Base-by-base conservation (phyloP, 1,140 invertebrate species). In the Neomicropteryx cornuta region DNA sequence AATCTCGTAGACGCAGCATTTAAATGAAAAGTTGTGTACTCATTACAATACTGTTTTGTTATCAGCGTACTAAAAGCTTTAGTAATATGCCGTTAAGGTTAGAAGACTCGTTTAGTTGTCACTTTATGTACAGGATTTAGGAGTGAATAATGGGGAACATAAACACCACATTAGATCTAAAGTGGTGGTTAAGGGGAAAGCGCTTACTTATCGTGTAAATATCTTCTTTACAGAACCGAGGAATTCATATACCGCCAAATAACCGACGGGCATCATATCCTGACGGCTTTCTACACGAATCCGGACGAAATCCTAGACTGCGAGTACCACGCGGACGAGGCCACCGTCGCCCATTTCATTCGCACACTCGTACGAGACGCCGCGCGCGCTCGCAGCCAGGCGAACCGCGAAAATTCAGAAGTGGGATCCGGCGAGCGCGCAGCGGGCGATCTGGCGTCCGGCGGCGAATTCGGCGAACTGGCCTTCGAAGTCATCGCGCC, bases 281-380 rank as follows among this genome's bases (percentile, higher is more conserved):
- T 83, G 6, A 78, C 81, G 55, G 51, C 80, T 10, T 80, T 83
- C 37, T 80, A 78, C 65, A 63, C 72, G 13, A 62, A 63, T 37
- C 60, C 66, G 24, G 63, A 67, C 42, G 55, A 60, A 18, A 55
- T 82, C 5, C 61, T 71, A 47, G 78, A 82, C 54, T 83, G 80
- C 50, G 77, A 82, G 54, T 74, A 73, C 47, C 54, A 79, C 17
- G 60, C 66, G 2, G 65, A 76, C 32, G 53, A 48, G 16, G 56
- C 65, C 46, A 55, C 64, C 18, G 66, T 71, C 0, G 56, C 60
- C 45, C 61, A 72, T 38, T 81, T 80, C 55, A 46, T 75, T 31
- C 58, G 58, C 47, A 63, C 55, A 29, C 66, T 79, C 49, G 55
- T 67, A 42, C 58, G 61, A 44, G 75, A 77, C 55, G 51, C 74